Evolutionary conservation across 2,113 vertebrate genomes (phyloP), one percentile per base, ranked within the genome.

Genomic region (Grammomys dolichurus): DNA sequence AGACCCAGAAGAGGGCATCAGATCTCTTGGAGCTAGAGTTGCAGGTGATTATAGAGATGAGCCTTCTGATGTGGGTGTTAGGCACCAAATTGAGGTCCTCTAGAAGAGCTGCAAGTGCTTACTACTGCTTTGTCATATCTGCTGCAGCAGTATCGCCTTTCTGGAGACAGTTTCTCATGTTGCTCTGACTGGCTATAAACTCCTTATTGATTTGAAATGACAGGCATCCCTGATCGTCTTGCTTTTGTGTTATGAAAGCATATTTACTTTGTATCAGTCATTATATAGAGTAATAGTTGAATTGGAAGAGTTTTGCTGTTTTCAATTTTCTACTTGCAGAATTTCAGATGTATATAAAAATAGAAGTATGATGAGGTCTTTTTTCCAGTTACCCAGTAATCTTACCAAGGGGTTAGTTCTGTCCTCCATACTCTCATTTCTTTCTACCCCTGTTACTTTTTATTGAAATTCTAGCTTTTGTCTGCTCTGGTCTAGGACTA

Each of bases 261-360:
- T 26, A 78, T 78, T 81, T 69, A 72, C 17, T 67, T 19, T 72
- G 6, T 91, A 76, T 95, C n/a, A 40, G 17, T 73, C 33, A 43
- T 0, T 95, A 13, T 87, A 91, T 91, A 69, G 63, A 90, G 51
- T 91, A 43, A 31, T 91, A 88, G 60, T 43, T 70, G 3, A 73
- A 60, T 91, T 81, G 31, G 84, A 43, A 93, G 40, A 19, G 6
- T 82, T 95, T 85, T 56, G 77, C 65, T 84, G 43, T 92, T 92
- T 91, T 90, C 5, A 80, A 36, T 43, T 89, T 81, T 95, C 75
- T 40, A 13, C 87, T 51, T 78, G 17, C 16, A 90, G 20, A 94
- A 92, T 93, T 96, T 80, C 2, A 92, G 36, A 72, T 75, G 70
- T 54, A 72, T 8, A 80, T 90, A 28, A 89, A 65, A 51, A 75